Percentiles rank a stretch among this genome's conserved stretches.
These are phyloP conservation scores for Lordiphosa clarofinis DNA, from an alignment of 1,140 invertebrate genomes.

Conservation along the genomic window DNA sequence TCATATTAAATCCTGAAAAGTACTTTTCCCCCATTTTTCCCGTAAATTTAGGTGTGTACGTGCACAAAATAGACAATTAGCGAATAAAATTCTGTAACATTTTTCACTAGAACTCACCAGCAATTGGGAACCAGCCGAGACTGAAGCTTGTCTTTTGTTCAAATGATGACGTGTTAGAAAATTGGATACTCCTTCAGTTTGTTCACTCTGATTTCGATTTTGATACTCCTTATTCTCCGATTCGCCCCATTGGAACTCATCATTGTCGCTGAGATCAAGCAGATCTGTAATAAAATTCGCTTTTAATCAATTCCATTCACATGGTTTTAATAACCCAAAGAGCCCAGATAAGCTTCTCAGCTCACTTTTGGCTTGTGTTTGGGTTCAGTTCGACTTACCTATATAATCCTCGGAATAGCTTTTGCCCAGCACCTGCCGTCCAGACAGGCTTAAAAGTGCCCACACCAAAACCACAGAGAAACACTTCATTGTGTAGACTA, in stretches of 20 bases:
- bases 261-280: conserved; percentile 65
- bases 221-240: conserved; percentile 41
- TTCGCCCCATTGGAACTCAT: conserved; percentile 67
- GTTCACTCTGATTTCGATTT: conserved; percentile 20
- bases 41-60: no score
- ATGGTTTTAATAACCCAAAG: not conserved
- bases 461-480: conserved; percentile 14
- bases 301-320: not conserved
- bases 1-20: no score
- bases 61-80: no score
- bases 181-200: conserved; percentile 16
- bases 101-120: conserved; percentile 30
- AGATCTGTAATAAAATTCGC: conserved; percentile 41
- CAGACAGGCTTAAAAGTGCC: conserved; percentile 12
- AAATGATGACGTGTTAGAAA: conserved; percentile 60
- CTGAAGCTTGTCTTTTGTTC: conserved; percentile 50
- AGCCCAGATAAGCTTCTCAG: no score
- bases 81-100: not conserved
- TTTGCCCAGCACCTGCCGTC: conserved; percentile 18
- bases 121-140: conserved; percentile 23
- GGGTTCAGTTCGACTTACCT: conserved; percentile 20
- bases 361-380: no score
- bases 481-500: conserved; percentile 32
- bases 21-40: no score
- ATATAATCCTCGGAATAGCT: conserved; percentile 31